Evolutionary conservation across 2,888 invertebrate genomes (phyloP).

Genomic region (Selenia dentaria): DNA sequence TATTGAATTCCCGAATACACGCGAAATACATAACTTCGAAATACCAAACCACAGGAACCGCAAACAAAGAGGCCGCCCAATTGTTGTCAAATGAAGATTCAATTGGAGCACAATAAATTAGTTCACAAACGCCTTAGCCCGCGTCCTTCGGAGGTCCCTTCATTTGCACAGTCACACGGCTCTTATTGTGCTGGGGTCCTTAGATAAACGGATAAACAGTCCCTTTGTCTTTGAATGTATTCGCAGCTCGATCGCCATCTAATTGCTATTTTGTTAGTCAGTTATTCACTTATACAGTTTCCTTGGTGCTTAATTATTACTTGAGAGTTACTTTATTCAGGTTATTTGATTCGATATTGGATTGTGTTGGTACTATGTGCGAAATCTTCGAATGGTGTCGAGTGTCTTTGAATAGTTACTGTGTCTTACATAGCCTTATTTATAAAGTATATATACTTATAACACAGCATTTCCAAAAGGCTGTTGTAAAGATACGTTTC

Average conservation of each 20-base stretch:
- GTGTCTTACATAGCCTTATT: too few relatives aligned
- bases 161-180: constrained; percentile 61
- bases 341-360: too few relatives aligned
- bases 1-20: constrained; percentile 9
- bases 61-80: constrained; percentile 67
- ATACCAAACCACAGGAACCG: constrained; percentile 34
- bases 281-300: constrained; percentile 36
- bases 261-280: constrained; percentile 50
- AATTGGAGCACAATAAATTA: constrained; percentile 72
- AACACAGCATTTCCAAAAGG: too few relatives aligned
- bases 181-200: constrained; percentile 45
- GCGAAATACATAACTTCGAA: constrained; percentile 22
- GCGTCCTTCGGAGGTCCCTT: constrained; percentile 50
- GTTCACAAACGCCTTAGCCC: constrained; percentile 42
- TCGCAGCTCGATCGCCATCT: constrained; percentile 45
- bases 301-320: constrained; percentile 12
- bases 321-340: background rate
- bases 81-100: constrained; percentile 82
- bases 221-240: constrained; percentile 60
- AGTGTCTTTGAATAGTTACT: too few relatives aligned
- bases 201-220: constrained; percentile 47
- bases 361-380: too few relatives aligned
- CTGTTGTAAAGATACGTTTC: too few relatives aligned
- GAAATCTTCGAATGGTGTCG: too few relatives aligned
- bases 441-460: too few relatives aligned